These are phyloP conservation scores for Allobates femoralis DNA, from an alignment of 2,797 vertebrate species.

Conservation along the genomic window DNA sequence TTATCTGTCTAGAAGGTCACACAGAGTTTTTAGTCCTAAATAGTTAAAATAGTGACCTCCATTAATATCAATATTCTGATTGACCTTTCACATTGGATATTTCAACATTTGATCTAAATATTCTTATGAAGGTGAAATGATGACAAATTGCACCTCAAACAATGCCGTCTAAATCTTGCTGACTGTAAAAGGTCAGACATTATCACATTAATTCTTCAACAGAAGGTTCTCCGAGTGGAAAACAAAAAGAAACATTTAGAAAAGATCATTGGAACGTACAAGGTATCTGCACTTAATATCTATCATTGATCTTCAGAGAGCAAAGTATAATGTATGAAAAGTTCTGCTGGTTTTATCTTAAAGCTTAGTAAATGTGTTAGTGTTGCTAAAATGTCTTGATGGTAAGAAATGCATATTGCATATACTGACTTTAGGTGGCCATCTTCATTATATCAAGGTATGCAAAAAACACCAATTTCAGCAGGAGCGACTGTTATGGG, in stretches of 20 bases:
- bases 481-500: too few species aligned
- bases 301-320: neutral
- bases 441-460: too few species aligned
- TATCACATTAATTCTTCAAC: conserved; percentile 47
- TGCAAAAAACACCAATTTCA: too few species aligned
- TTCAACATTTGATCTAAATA: neutral
- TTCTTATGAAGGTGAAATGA: conserved; percentile 9
- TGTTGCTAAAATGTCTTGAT: neutral
- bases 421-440: too few species aligned
- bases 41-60: conserved; percentile 53
- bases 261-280: neutral
- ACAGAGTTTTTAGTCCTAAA: conserved; percentile 32
- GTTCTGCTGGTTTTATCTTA: neutral
- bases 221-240: conserved; percentile 19
- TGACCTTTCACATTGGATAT: conserved; percentile 59
- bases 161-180: conserved; percentile 18
- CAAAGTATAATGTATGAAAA: neutral
- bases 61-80: conserved; percentile 44
- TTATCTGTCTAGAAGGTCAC: conserved; percentile 48
- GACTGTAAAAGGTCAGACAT: conserved; percentile 60
- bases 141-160: conserved; percentile 62
- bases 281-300: neutral
- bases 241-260: conserved; percentile 53
- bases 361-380: neutral
- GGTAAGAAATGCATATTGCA: neutral